phyloP scores from a whole-genome alignment of 2,113 vertebrate genomes.

The Dicentrarchus labrax region DNA sequence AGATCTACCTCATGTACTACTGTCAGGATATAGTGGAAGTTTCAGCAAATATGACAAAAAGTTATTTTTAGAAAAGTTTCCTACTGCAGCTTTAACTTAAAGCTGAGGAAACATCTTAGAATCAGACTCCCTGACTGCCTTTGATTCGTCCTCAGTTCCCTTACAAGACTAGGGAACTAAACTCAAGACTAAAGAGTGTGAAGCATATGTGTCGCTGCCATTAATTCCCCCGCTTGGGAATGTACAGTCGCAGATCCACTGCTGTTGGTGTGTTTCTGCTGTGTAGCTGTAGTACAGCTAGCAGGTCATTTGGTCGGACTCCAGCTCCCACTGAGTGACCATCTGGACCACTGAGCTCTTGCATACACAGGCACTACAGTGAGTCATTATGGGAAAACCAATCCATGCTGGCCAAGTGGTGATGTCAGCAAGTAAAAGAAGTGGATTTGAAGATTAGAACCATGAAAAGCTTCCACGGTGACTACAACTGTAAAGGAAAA shows the following conservation, averaged over 20 bases:
- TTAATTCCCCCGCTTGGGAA: background rate
- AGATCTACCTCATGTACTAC: no score
- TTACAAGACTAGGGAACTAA: no score
- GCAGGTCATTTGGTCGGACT: conserved; percentile 27
- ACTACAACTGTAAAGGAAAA: background rate
- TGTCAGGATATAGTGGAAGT: no score
- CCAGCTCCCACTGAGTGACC: conserved; percentile 48
- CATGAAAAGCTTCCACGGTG: background rate
- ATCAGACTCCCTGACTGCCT: no score
- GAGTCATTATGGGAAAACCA: conserved; percentile 16
- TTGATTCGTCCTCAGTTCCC: no score
- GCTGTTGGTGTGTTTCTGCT: conserved; percentile 17
- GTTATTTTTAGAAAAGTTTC: no score
- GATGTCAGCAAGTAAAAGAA: conserved; percentile 14
- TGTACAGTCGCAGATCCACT: conserved; percentile 2
- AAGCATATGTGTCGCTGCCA: background rate
- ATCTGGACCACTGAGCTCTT: conserved; percentile 40
- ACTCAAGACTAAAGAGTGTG: background rate
- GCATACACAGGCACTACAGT: conserved; percentile 6
- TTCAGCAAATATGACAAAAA: no score
- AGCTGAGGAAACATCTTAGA: no score
- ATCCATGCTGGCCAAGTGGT: conserved; percentile 3
- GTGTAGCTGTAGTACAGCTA: background rate
- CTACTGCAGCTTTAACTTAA: no score
- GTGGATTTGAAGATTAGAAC: conserved; percentile 1